phyloP scores from a whole-genome alignment of 2,888 invertebrate species.

The Nomada fabriciana region DNA sequence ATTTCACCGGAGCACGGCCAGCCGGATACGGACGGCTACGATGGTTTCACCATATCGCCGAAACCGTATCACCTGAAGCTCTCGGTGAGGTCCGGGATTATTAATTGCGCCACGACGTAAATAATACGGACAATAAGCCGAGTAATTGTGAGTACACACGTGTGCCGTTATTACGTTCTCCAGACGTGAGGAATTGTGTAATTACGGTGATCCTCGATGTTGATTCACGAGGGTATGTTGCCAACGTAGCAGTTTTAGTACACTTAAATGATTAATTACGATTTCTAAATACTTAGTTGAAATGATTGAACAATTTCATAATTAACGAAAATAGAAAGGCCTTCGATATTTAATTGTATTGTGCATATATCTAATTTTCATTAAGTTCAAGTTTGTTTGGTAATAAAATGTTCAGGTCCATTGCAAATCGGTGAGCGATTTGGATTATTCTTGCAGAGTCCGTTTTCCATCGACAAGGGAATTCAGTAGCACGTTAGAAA shows the following conservation, averaged over 20 bases:
- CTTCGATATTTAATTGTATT: neutral
- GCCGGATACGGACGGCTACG: conserved; percentile 85
- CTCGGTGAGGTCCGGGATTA: conserved; percentile 25
- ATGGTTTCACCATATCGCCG: conserved; percentile 87
- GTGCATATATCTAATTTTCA: neutral
- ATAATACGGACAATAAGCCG: neutral
- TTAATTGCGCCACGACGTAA: neutral
- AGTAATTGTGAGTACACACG: neutral
- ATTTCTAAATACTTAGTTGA: no score
- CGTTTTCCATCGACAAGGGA: conserved; percentile 19
- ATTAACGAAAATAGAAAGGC: no score
- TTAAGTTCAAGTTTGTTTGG: no score
- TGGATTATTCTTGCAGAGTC: neutral
- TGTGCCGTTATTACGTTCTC: neutral
- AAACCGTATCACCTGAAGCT: conserved; percentile 85
- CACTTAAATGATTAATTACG: no score
- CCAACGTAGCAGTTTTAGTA: no score
- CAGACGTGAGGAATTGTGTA: no score
- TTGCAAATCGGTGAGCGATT: no score
- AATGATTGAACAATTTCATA: no score
- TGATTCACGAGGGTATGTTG: no score
- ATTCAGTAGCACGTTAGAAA: neutral
- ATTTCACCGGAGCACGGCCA: conserved; percentile 78
- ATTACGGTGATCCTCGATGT: no score
- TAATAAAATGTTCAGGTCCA: no score